A percentile compares a stretch with the other conserved stretches of the same genome.
These are phyloP conservation scores for Alethe diademata DNA, from an alignment of 2,113 vertebrate genomes.

Conservation along the genomic window DNA sequence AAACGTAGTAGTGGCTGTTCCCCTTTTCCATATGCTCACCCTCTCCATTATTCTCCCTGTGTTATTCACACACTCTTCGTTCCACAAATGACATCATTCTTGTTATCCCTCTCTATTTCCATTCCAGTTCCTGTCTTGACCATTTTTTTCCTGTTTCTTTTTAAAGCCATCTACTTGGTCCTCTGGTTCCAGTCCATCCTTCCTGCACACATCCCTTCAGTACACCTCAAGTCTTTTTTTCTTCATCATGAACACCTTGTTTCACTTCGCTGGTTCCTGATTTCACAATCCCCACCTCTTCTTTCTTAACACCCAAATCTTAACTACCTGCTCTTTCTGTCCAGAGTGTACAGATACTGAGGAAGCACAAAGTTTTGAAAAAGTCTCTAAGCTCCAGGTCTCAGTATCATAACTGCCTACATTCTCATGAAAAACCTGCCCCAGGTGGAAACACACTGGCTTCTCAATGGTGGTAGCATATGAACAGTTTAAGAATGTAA, in stretches of 20 bases:
- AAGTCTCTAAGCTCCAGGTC: background rate
- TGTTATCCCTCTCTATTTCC: background rate
- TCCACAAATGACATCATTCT: fast-evolving
- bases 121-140: background rate
- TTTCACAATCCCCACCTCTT: background rate
- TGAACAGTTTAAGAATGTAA: background rate
- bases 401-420: background rate
- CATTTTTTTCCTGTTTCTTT: background rate
- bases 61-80: background rate
- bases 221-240: background rate
- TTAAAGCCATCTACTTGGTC: background rate
- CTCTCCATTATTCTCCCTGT: background rate
- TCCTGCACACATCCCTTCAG: background rate
- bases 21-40: background rate
- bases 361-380: background rate
- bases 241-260: background rate
- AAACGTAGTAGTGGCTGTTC: background rate
- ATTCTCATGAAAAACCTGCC: background rate
- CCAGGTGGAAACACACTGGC: background rate
- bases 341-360: background rate
- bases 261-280: background rate
- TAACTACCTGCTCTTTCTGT: background rate
- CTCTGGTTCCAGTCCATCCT: background rate
- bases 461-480: background rate
- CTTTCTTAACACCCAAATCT: background rate